Percentiles rank a stretch among this genome's conserved stretches.
Evolutionary conservation across 2,888 invertebrate genomes (phyloP).

Genomic region (Pseudococcus longispinus): DNA sequence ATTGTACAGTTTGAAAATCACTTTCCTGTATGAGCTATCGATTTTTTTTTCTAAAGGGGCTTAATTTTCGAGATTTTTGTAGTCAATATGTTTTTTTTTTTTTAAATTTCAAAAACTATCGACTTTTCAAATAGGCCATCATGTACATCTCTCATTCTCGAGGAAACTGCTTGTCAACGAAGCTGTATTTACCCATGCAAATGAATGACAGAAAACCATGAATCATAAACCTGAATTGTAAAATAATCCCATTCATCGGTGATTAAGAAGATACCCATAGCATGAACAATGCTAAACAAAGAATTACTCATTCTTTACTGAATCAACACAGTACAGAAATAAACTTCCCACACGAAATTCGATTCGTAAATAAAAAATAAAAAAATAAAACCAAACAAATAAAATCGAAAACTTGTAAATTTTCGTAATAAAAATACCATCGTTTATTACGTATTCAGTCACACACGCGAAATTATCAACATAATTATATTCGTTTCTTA

Average conservation of each 20-base stretch:
- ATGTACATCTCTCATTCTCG: too few species aligned
- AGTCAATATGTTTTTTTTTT: too few species aligned
- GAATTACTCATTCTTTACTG: background rate
- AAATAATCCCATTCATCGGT: background rate
- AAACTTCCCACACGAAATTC: background rate
- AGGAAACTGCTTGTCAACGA: too few species aligned
- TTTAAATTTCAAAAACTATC: too few species aligned
- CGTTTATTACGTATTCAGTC: conserved; percentile 43
- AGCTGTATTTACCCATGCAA: too few species aligned
- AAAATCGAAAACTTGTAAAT: conserved; percentile 35
- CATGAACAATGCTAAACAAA: background rate
- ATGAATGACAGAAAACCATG: background rate
- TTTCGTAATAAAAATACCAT: conserved; percentile 44
- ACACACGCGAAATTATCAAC: conserved; percentile 31
- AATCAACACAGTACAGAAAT: background rate
- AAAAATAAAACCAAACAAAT: background rate
- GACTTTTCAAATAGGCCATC: too few species aligned
- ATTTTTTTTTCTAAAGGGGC: too few species aligned
- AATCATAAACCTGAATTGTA: background rate
- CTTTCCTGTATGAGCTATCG: too few species aligned
- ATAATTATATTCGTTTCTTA: conserved; percentile 35
- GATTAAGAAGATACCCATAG: background rate
- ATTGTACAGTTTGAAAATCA: too few species aligned
- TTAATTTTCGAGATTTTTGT: too few species aligned
- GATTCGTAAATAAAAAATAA: background rate